These are phyloP conservation scores for Alviniconcha strummeri DNA, from an alignment of 2,888 invertebrate genomes.

Conservation along the genomic window DNA sequence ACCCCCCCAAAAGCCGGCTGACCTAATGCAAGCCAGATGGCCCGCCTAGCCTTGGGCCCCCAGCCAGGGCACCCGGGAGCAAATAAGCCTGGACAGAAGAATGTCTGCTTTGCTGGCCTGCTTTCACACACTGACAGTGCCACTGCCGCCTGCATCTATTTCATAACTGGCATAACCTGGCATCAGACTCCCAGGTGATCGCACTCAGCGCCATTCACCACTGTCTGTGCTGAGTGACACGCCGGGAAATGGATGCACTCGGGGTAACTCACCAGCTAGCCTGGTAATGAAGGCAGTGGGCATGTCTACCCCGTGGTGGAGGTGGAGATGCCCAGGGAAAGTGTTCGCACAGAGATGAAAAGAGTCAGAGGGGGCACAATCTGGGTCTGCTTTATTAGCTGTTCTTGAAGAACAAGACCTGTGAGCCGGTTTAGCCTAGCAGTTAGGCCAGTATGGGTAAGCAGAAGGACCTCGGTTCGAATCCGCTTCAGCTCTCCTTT, in stretches of 20 bases:
- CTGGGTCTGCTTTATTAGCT: too few relatives aligned
- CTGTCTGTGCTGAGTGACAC: background rate
- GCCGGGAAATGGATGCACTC: background rate
- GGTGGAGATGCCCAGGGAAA: too few relatives aligned
- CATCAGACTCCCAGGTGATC: conserved; percentile 2
- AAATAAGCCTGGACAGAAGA: background rate
- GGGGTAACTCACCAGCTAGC: too few relatives aligned
- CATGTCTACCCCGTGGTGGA: too few relatives aligned
- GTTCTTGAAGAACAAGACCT: too few relatives aligned
- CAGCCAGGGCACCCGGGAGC: background rate
- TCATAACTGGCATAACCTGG: conserved; percentile 22
- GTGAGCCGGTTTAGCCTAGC: too few relatives aligned
- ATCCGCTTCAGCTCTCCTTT: too few relatives aligned
- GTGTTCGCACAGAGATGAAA: too few relatives aligned
- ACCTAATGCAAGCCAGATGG: conserved; percentile 14
- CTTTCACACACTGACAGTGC: background rate
- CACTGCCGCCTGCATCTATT: background rate
- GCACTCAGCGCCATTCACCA: background rate
- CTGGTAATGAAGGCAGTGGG: too few relatives aligned
- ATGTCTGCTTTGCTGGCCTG: background rate
- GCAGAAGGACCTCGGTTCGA: too few relatives aligned
- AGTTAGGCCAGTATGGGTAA: too few relatives aligned
- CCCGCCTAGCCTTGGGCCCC: background rate
- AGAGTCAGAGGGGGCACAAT: too few relatives aligned
- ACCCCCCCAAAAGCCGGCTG: background rate